These are phyloP conservation scores for Chelonus formosanus DNA, from an alignment of 2,888 invertebrate species.

Conservation along the genomic window DNA sequence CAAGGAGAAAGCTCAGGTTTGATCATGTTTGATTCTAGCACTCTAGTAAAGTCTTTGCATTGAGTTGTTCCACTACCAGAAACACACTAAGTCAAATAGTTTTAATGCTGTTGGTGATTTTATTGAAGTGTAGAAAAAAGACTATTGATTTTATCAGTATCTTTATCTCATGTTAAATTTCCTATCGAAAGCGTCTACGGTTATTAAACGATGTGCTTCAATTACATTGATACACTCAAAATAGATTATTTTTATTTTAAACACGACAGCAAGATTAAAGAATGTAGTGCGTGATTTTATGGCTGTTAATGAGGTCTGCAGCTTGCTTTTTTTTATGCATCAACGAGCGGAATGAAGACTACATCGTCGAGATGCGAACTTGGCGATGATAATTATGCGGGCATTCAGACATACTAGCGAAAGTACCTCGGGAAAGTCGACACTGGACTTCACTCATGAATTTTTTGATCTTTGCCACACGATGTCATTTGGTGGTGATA, in stretches of 20 bases:
- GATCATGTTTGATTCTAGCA: constrained; percentile 27
- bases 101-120: not conserved
- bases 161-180: constrained; percentile 4
- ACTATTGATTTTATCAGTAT: constrained; percentile 1
- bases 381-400: constrained; percentile 30
- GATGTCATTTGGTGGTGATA: not conserved
- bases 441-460: constrained; percentile 15
- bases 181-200: constrained; percentile 2
- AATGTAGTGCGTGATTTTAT: constrained; percentile 15
- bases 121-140: not conserved
- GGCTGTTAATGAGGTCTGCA: constrained; percentile 13
- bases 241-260: constrained; percentile 14
- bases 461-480: constrained; percentile 3
- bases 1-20: constrained; percentile 56
- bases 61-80: constrained; percentile 1
- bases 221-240: too few relatives aligned
- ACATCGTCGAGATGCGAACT: constrained; percentile 11
- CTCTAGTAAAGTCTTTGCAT: constrained; percentile 11
- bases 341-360: constrained; percentile 23
- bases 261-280: constrained; percentile 2
- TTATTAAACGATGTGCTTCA: not conserved
- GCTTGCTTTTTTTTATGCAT: constrained; percentile 25
- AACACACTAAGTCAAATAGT: not conserved
- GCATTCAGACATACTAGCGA: constrained; percentile 27
- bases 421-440: constrained; percentile 33